Percentiles rank a stretch among this genome's conserved stretches.
Evolutionary conservation across 2,888 invertebrate genomes (phyloP).

Genomic region (Masnerella sp.): DNA sequence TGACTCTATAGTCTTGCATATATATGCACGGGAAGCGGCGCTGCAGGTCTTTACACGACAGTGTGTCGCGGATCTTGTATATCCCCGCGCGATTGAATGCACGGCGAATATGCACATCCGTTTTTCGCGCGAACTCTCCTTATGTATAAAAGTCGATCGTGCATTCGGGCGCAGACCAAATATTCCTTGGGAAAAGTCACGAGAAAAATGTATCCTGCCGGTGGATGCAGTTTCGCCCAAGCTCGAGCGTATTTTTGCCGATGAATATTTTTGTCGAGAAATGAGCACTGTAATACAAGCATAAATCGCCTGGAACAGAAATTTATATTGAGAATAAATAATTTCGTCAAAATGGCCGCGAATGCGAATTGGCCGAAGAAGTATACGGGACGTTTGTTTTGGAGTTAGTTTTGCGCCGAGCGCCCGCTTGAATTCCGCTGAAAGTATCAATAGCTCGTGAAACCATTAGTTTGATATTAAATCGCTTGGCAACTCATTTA

Average conservation of each 20-base stretch:
- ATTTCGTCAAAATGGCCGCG: conserved; percentile 18
- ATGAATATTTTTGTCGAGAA: conserved; percentile 50
- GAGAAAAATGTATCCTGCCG: conserved; percentile 37
- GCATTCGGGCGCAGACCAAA: conserved; percentile 42
- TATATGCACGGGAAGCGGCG: conserved; percentile 32
- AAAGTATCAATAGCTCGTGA: conserved; percentile 15
- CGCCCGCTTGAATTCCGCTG: not conserved
- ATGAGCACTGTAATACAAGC: conserved; percentile 39
- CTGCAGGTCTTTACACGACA: conserved; percentile 33
- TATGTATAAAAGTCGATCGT: conserved; percentile 47
- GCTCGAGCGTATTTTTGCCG: conserved; percentile 34
- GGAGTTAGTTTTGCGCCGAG: conserved; percentile 1
- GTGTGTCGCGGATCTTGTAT: conserved; percentile 45
- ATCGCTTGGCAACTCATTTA: conserved; percentile 31
- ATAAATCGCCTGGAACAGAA: conserved; percentile 39
- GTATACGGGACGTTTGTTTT: not conserved
- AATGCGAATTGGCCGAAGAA: conserved; percentile 1
- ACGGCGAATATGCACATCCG: conserved; percentile 50
- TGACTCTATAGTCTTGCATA: conserved; percentile 22
- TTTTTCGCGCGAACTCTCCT: conserved; percentile 30
- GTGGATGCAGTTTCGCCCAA: conserved; percentile 27
- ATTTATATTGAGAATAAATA: conserved; percentile 34
- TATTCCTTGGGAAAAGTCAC: conserved; percentile 48
- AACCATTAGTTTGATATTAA: conserved; percentile 32
- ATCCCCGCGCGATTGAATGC: conserved; percentile 46